These are phyloP conservation scores for Mycalesis mineus DNA, from an alignment of 2,888 invertebrate species.

Conservation along the genomic window DNA sequence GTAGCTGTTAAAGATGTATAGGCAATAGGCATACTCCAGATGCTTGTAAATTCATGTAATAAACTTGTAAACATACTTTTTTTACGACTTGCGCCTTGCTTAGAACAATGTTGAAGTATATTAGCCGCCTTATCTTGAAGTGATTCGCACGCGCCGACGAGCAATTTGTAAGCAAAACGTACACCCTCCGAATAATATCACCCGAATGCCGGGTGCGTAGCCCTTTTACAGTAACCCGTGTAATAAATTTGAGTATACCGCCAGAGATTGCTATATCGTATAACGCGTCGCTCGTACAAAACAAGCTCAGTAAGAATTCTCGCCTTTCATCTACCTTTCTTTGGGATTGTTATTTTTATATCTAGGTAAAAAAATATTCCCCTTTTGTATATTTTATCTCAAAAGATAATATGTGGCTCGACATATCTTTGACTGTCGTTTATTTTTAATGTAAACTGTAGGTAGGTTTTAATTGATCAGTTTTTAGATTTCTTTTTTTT, in stretches of 20 bases:
- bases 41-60: not conserved
- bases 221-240: constrained; percentile 51
- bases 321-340: constrained; percentile 25
- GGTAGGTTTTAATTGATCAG: too few species aligned
- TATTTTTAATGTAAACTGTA: too few species aligned
- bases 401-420: not conserved
- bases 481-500: too few species aligned
- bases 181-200: constrained; percentile 63
- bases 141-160: constrained; percentile 57
- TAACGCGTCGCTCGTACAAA: constrained; percentile 26
- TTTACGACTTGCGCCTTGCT: constrained; percentile 28
- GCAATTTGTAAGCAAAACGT: constrained; percentile 75
- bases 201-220: constrained; percentile 43
- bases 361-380: constrained; percentile 13
- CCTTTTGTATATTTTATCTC: not conserved
- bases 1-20: not conserved
- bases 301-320: constrained; percentile 19
- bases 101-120: constrained; percentile 51
- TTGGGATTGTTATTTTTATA: constrained; percentile 18
- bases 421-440: not conserved
- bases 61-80: not conserved
- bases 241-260: constrained; percentile 61
- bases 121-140: constrained; percentile 39
- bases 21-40: not conserved
- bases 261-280: constrained; percentile 55